phyloP scores from a whole-genome alignment of 1,140 invertebrate species.

The Cydia splendana region DNA sequence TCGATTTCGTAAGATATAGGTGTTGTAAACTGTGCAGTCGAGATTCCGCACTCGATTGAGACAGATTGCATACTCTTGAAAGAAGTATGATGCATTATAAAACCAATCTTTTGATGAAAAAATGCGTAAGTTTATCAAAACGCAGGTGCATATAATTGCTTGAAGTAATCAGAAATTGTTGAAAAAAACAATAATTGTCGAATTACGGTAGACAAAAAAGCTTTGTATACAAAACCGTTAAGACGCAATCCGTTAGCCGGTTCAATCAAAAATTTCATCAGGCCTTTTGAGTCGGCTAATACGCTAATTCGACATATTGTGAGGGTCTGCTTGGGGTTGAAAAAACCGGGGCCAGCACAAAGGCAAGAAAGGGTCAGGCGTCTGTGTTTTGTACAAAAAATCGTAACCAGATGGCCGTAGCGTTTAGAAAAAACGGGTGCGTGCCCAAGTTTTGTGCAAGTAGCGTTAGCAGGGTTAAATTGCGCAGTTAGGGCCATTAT shows the following conservation, averaged over 20 bases:
- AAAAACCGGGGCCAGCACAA: slow-evolving; percentile 74
- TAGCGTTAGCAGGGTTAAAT: slow-evolving; percentile 50
- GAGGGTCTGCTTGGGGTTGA: slow-evolving; percentile 58
- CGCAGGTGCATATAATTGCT: slow-evolving; percentile 31
- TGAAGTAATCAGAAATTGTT: slow-evolving; percentile 35
- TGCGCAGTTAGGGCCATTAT: background rate
- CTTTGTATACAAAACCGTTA: slow-evolving; percentile 62
- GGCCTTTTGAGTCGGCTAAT: slow-evolving; percentile 75
- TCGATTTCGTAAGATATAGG: background rate
- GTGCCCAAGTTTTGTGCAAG: slow-evolving; percentile 70
- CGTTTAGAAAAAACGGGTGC: slow-evolving; percentile 77
- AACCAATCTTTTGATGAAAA: slow-evolving; percentile 9
- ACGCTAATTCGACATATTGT: slow-evolving; percentile 78
- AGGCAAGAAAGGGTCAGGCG: slow-evolving; percentile 79
- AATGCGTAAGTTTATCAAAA: slow-evolving; percentile 12
- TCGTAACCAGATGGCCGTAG: slow-evolving; percentile 73
- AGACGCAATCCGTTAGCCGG: slow-evolving; percentile 72
- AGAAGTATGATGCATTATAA: slow-evolving; percentile 9
- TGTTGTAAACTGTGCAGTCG: background rate
- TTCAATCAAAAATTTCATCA: slow-evolving; percentile 78
- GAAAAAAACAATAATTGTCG: slow-evolving; percentile 33
- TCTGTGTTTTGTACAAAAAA: slow-evolving; percentile 72
- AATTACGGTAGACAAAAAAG: slow-evolving; percentile 45
- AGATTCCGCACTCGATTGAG: background rate
- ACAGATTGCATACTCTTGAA: slow-evolving; percentile 31